phyloP scores from a whole-genome alignment of 2,113 vertebrate genomes.

The Tonatia bakeri region DNA sequence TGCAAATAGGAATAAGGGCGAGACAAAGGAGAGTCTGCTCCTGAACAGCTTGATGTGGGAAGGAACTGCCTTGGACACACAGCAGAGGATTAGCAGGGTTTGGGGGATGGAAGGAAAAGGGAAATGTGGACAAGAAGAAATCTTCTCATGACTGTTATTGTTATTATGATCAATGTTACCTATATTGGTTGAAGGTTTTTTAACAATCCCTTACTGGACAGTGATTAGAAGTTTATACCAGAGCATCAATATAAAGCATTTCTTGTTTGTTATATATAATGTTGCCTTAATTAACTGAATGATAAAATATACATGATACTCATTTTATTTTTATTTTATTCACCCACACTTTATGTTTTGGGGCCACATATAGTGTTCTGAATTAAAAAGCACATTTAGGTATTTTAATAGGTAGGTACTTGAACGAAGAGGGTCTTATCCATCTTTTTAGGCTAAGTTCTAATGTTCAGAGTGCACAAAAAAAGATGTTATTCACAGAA shows the following conservation, averaged over 20 bases:
- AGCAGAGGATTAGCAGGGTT: background rate
- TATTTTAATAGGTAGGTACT: background rate
- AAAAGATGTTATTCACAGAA: background rate
- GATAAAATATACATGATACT: background rate
- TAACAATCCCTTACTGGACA: background rate
- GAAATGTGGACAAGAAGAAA: background rate
- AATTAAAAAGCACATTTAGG: background rate
- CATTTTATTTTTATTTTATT: background rate
- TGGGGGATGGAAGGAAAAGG: background rate
- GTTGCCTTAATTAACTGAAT: background rate
- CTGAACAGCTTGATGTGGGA: background rate
- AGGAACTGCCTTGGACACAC: no score
- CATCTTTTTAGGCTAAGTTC: background rate
- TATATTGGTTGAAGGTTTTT: background rate
- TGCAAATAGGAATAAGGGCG: background rate
- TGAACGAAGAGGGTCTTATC: background rate
- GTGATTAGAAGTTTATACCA: background rate
- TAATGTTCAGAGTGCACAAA: background rate
- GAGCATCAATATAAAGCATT: background rate
- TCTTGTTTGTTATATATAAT: background rate
- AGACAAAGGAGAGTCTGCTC: background rate
- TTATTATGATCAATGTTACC: background rate
- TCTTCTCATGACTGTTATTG: background rate
- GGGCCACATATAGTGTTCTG: background rate
- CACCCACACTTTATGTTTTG: background rate